Evolutionary conservation across 1,140 invertebrate genomes (phyloP).

Genomic region (Bombus ignitus): DNA sequence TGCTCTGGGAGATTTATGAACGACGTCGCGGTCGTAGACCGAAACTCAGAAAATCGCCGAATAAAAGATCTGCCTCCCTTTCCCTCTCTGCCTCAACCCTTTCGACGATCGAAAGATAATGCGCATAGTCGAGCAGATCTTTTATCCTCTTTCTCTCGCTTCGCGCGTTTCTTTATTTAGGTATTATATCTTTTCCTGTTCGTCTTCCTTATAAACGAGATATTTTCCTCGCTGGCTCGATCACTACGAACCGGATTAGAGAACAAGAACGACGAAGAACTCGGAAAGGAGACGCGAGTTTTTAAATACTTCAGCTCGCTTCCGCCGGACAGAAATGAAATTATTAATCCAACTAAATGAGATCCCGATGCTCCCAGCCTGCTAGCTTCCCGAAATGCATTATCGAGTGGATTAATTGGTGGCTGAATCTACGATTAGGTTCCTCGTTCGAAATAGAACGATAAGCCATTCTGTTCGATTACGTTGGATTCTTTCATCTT

Average conservation of each 20-base stretch:
- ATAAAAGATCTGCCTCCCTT: background rate
- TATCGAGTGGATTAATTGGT: background rate
- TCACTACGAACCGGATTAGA: too few species aligned
- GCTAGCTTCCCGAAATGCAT: too few species aligned
- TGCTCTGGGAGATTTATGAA: conserved; percentile 20
- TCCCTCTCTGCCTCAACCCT: background rate
- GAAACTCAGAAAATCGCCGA: background rate
- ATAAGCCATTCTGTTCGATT: background rate
- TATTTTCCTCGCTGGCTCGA: background rate
- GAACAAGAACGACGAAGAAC: too few species aligned
- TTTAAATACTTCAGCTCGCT: background rate
- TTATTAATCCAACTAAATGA: background rate
- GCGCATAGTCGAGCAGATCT: background rate
- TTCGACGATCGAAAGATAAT: background rate
- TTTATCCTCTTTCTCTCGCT: background rate
- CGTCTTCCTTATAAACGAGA: background rate
- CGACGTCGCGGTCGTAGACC: conserved; percentile 3
- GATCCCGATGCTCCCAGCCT: too few species aligned
- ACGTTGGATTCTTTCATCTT: too few species aligned
- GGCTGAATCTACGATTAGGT: background rate
- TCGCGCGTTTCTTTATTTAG: too few species aligned
- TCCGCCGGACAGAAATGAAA: too few species aligned
- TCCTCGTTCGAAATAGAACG: accelerated
- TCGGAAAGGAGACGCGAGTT: too few species aligned
- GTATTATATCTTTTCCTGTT: too few species aligned